Evolutionary conservation across 2,888 invertebrate genomes (phyloP), one percentile per base, ranked within the genome.

Genomic region (Eupithecia vulgata): DNA sequence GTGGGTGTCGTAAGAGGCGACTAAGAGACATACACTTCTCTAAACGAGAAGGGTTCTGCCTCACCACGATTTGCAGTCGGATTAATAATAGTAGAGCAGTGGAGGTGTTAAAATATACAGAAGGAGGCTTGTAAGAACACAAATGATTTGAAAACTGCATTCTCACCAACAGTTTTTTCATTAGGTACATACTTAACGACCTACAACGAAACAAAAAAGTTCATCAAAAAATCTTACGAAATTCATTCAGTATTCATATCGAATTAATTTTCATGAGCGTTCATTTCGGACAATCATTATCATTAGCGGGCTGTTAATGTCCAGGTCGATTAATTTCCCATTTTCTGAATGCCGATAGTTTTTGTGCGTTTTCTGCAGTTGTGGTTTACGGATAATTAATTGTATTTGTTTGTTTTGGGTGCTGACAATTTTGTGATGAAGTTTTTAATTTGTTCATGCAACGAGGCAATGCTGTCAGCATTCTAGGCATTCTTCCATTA

Each of bases 291-390:
- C 88, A 88, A 88, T 90, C 87, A 89, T 80, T 80, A 80, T 91
- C 90, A 91, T 92, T 90, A 91, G 85, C 81, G 84, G 81, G 79
- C 86, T 91, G 90, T 91, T 91, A 91, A 91, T 91, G 89, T 85
- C 84, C 79, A 80, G 83, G 83, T 85, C 89, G 87, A 91, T 91
- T 91, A 91, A 91, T 91, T 86, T 89, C 87, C 85, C 90, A 90
- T 91, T 91, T 90, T 82, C 85, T 81, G 83, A 87, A 87, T 87
- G 80, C 80, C 81, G 76, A 79, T 83, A 84, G 81, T 85, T 87
- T 84, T 85, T 85, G 66, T 80, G 78, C 75, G 77, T 77, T 78
- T 78, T 79, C 64, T 80, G 79, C 78, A 77, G 66, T 78, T 72
- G 74, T 70, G 71, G 76, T 69, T 77, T 42, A 70, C 35, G 68